Percentiles rank a stretch among this genome's conserved stretches.
phyloP scores from a whole-genome alignment of 2,888 invertebrate species.

The Melanargia galathea region DNA sequence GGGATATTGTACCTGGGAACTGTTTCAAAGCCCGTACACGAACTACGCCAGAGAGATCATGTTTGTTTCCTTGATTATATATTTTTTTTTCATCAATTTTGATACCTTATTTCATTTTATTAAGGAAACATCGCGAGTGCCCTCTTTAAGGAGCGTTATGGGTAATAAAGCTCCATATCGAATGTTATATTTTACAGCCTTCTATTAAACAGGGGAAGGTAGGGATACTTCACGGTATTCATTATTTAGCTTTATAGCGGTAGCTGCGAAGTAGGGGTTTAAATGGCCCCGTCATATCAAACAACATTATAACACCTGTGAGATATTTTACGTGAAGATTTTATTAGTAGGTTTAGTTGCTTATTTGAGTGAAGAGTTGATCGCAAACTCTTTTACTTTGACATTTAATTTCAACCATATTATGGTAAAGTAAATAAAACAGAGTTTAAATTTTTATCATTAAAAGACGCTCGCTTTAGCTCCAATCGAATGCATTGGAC shows the following conservation, averaged over 20 bases:
- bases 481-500: too few relatives aligned
- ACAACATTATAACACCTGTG: slow-evolving; percentile 5
- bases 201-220: slow-evolving; percentile 11
- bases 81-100: background rate
- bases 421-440: too few relatives aligned
- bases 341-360: too few relatives aligned
- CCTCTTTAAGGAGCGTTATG: slow-evolving; percentile 11
- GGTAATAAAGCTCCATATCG: slow-evolving; percentile 12
- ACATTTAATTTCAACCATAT: too few relatives aligned
- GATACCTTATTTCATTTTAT: background rate
- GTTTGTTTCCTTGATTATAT: background rate
- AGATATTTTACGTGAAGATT: slow-evolving; percentile 9
- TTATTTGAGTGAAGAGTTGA: too few relatives aligned
- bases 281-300: slow-evolving; percentile 6
- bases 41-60: background rate
- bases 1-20: background rate
- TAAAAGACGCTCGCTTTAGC: too few relatives aligned
- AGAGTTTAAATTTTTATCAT: too few relatives aligned
- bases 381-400: too few relatives aligned
- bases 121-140: background rate
- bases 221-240: slow-evolving; percentile 8
- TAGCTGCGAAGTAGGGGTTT: background rate
- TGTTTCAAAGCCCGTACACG: background rate
- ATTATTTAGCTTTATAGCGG: slow-evolving; percentile 13
- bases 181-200: slow-evolving; percentile 13